Conservation (phyloP, 1,140 invertebrate genomes). For the Augochlora pura region DNA sequence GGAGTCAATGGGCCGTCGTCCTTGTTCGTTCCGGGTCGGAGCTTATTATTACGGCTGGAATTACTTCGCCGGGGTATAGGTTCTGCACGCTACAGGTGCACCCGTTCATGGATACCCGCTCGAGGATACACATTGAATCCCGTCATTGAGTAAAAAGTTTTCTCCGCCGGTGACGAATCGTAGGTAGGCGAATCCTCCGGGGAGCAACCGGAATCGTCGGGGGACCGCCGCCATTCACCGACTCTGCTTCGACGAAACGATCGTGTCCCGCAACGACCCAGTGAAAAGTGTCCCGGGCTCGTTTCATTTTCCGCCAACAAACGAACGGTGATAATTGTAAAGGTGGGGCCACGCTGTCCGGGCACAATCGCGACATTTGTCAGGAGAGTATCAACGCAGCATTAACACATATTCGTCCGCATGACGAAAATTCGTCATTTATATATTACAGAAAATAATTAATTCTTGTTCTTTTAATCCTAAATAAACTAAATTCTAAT, state of each 20-base stretch:
- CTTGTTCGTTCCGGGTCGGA: conserved; percentile 27
- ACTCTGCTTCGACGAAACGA: conserved; percentile 5
- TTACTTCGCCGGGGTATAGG: conserved; percentile 31
- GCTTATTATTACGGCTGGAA: conserved; percentile 49
- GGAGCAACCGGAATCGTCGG: conserved; percentile 12
- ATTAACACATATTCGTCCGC: too few species aligned
- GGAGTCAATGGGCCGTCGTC: conserved; percentile 56
- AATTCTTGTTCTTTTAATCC: too few species aligned
- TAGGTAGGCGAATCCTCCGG: conserved; percentile 25
- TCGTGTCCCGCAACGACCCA: neutral
- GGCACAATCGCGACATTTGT: conserved; percentile 66
- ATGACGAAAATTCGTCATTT: too few species aligned
- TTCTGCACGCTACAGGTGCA: conserved; percentile 47
- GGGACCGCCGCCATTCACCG: conserved; percentile 21
- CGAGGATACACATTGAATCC: conserved; percentile 4
- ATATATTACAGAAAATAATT: too few species aligned
- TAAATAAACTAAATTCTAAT: too few species aligned
- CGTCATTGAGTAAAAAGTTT: conserved; percentile 43
- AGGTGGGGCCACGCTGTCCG: conserved; percentile 32
- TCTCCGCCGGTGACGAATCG: conserved; percentile 51
- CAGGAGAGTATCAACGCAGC: conserved; percentile 58
- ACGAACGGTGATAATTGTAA: conserved; percentile 61
- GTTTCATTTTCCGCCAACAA: conserved; percentile 23
- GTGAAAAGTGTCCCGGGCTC: conserved; percentile 22
- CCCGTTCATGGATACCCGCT: conserved; percentile 35